phyloP scores from a whole-genome alignment of 2,888 invertebrate genomes.

The Sclerodermus sp. region DNA sequence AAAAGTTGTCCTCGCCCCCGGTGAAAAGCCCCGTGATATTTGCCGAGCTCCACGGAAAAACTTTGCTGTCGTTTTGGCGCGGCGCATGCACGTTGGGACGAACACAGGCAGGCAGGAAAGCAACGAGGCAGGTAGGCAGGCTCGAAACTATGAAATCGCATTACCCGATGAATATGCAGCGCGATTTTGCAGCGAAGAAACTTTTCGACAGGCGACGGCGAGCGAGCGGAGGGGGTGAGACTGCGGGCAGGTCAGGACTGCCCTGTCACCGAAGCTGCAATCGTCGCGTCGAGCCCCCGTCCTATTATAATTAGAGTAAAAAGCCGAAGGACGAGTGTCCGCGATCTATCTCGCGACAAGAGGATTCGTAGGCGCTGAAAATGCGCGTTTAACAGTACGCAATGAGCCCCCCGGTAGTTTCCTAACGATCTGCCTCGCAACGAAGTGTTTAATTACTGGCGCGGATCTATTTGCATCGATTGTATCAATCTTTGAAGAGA shows the following conservation, averaged over 20 bases:
- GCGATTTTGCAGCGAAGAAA: conserved; percentile 51
- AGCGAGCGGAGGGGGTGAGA: too few species aligned
- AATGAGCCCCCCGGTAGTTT: conserved; percentile 6
- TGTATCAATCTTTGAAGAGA: background rate
- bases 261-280: background rate
- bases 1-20: background rate
- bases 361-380: too few species aligned
- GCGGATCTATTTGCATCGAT: too few species aligned
- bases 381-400: too few species aligned
- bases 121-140: background rate
- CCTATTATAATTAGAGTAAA: conserved; percentile 47
- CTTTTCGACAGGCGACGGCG: conserved; percentile 41
- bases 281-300: background rate
- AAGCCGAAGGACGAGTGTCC: conserved; percentile 17
- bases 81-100: background rate
- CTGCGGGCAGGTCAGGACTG: background rate
- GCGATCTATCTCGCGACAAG: background rate
- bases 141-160: conserved; percentile 45
- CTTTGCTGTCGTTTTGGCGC: background rate
- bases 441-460: too few species aligned
- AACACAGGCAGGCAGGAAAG: background rate
- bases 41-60: background rate
- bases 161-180: conserved; percentile 56
- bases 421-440: conserved; percentile 6
- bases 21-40: background rate